Percentiles rank a stretch among this genome's conserved stretches.
These are phyloP conservation scores for Cryptomyrus ogoouensis DNA, from an alignment of 2,113 vertebrate species.

Conservation along the genomic window DNA sequence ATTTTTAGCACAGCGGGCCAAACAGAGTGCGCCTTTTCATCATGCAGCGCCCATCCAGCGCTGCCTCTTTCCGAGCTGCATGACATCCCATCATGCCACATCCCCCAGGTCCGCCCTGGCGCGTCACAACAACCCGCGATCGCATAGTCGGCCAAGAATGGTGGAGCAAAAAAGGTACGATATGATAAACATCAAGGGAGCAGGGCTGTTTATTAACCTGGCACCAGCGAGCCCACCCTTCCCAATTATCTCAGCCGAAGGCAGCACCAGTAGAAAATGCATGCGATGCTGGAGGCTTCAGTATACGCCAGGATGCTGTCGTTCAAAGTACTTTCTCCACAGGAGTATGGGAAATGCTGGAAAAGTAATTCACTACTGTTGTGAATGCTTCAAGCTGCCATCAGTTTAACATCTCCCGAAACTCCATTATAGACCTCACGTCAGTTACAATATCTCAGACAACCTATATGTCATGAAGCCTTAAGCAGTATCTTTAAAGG, in stretches of 20 bases:
- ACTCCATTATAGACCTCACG: not conserved
- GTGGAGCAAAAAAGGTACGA: not conserved
- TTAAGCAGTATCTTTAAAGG: not conserved
- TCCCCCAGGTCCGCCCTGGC: not conserved
- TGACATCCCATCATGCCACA: not conserved
- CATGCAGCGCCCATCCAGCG: not conserved
- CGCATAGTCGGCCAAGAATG: slow-evolving; percentile 29
- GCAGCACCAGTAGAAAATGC: not conserved
- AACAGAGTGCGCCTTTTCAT: slow-evolving; percentile 1
- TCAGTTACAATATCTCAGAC: not conserved
- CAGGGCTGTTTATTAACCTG: slow-evolving; percentile 25
- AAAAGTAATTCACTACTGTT: not conserved
- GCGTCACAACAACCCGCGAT: slow-evolving; percentile 17
- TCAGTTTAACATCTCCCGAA: not conserved
- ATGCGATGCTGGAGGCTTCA: not conserved
- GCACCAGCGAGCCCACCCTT: not conserved
- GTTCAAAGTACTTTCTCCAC: not conserved
- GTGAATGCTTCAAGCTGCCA: not conserved
- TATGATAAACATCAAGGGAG: slow-evolving; percentile 1
- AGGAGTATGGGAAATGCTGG: not conserved
- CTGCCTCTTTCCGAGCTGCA: not conserved
- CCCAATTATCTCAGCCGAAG: slow-evolving; percentile 20
- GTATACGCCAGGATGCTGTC: not conserved
- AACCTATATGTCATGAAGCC: not conserved
- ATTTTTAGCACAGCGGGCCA: slow-evolving; percentile 9